phyloP scores from a whole-genome alignment of 2,888 invertebrate genomes.

The Caenorhabditis sp. region DNA sequence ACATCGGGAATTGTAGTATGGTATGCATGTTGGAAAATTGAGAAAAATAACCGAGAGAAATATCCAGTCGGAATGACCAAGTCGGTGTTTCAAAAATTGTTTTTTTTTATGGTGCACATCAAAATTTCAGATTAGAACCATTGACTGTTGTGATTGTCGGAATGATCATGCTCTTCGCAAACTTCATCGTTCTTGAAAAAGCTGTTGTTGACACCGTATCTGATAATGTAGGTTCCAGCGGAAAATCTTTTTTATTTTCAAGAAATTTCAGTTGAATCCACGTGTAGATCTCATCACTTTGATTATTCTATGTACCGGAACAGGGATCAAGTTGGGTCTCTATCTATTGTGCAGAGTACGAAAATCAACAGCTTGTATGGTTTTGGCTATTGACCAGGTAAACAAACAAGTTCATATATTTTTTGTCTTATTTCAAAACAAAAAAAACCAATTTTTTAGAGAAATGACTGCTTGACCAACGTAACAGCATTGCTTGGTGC shows the following conservation, averaged over 20 bases:
- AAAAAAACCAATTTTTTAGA: slow-evolving; percentile 54
- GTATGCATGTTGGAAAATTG: slow-evolving; percentile 66
- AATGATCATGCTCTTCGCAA: slow-evolving; percentile 72
- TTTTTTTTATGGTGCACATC: not conserved
- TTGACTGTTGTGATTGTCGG: slow-evolving; percentile 72
- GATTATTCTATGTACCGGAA: slow-evolving; percentile 49
- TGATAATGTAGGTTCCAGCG: slow-evolving; percentile 20
- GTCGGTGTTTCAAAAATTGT: slow-evolving; percentile 1
- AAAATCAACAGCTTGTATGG: slow-evolving; percentile 44
- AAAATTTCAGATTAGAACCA: slow-evolving; percentile 70
- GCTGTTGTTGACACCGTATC: slow-evolving; percentile 70
- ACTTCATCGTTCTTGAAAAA: slow-evolving; percentile 71
- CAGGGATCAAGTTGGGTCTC: slow-evolving; percentile 52
- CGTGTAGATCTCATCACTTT: slow-evolving; percentile 48
- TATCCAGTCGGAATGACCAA: slow-evolving; percentile 73
- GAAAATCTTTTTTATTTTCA: not conserved
- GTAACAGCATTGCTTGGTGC: slow-evolving; percentile 73
- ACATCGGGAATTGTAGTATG: slow-evolving; percentile 72
- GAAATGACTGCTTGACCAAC: slow-evolving; percentile 74
- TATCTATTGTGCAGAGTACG: slow-evolving; percentile 52
- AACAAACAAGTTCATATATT: too few species aligned
- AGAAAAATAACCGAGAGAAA: slow-evolving; percentile 69
- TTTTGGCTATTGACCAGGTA: slow-evolving; percentile 72
- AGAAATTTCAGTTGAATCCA: slow-evolving; percentile 31
- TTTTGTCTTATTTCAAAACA: too few species aligned